Evolutionary conservation across 2,888 invertebrate species (phyloP).

Genomic region (Enoplolaimus lenunculus): DNA sequence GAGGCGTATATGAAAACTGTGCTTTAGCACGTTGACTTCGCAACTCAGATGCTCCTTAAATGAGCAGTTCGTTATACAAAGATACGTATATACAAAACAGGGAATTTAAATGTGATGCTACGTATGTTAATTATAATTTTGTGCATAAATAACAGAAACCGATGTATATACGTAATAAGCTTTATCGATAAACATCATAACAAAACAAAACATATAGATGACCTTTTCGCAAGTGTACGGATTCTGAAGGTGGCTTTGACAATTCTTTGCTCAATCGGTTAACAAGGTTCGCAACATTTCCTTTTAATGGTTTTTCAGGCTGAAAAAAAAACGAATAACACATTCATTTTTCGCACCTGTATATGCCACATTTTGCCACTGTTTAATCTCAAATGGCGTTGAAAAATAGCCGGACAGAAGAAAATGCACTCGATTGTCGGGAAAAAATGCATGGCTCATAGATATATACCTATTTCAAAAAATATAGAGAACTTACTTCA

Average conservation of each 20-base stretch:
- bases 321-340: neutral
- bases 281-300: neutral
- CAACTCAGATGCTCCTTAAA: neutral
- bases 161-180: no score
- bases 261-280: neutral
- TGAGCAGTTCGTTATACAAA: neutral
- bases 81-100: neutral
- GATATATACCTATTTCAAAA: no score
- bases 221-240: neutral
- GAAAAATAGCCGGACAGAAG: no score
- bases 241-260: neutral
- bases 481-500: no score
- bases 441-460: no score
- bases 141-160: no score
- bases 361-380: no score
- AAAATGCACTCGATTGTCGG: no score
- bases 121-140: no score
- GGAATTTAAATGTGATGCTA: slow-evolving; percentile 38
- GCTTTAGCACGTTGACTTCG: neutral
- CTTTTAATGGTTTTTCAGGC: neutral
- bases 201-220: neutral
- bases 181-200: no score
- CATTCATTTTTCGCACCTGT: no score
- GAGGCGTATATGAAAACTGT: neutral
- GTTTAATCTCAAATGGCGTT: no score